Evolutionary conservation across 2,888 invertebrate species (phyloP).

Genomic region (Tetanocera ferruginea): DNA sequence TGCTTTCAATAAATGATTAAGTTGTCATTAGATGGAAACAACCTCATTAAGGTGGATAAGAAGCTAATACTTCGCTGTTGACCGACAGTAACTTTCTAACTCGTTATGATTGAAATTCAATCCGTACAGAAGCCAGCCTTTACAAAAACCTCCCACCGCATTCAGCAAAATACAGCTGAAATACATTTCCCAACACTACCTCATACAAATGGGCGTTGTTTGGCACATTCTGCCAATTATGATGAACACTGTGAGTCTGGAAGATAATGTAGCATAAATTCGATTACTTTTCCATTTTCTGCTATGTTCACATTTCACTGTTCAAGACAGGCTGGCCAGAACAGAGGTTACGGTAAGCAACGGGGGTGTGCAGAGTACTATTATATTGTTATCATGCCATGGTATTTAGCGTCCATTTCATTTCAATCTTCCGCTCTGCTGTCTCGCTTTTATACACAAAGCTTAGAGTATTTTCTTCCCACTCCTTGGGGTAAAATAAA

Average conservation of each 20-base stretch:
- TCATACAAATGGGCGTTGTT: background rate
- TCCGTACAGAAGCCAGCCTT: background rate
- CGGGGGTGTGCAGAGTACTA: background rate
- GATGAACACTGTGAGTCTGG: conserved; percentile 7
- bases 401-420: background rate
- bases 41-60: background rate
- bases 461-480: background rate
- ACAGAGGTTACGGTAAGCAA: background rate
- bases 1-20: no score
- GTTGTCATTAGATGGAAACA: background rate
- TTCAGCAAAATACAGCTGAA: background rate
- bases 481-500: background rate
- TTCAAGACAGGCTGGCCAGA: background rate
- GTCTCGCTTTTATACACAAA: background rate
- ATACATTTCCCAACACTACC: background rate
- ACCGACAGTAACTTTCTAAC: background rate
- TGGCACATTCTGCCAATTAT: conserved; percentile 20
- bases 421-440: background rate
- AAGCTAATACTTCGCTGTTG: background rate
- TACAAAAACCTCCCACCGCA: background rate
- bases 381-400: background rate
- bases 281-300: conserved; percentile 28
- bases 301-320: background rate
- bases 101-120: background rate
- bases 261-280: conserved; percentile 34